These are phyloP conservation scores for Mandrillus leucophaeus DNA, from an alignment of 2,113 vertebrate genomes.

Conservation along the genomic window DNA sequence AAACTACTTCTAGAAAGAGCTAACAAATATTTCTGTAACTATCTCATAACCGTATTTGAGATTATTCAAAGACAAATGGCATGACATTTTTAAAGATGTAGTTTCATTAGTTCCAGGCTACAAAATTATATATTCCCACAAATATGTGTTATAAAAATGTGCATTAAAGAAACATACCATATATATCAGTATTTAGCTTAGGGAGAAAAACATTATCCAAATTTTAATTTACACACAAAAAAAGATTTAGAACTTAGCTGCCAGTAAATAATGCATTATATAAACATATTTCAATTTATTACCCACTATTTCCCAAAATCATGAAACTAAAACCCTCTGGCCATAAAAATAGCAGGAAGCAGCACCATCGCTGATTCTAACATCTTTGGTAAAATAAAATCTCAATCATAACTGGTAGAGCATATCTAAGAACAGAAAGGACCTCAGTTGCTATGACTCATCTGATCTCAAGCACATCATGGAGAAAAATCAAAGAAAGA, in stretches of 20 bases:
- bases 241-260: constrained; percentile 71
- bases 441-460: not conserved
- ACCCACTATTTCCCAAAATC: constrained; percentile 53
- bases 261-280: constrained; percentile 53
- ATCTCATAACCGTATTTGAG: constrained; percentile 43
- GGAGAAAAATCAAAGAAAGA: constrained; percentile 46
- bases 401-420: not conserved
- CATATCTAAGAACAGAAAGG: not conserved
- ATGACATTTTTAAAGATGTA: constrained; percentile 44
- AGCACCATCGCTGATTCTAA: constrained; percentile 42
- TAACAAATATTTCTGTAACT: constrained; percentile 54
- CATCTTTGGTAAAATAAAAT: constrained; percentile 33
- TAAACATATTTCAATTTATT: constrained; percentile 73
- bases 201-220: constrained; percentile 55
- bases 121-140: constrained; percentile 56
- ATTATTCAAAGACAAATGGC: constrained; percentile 56
- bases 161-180: constrained; percentile 60
- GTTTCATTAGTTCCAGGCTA: constrained; percentile 57
- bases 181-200: constrained; percentile 69
- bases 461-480: constrained; percentile 17
- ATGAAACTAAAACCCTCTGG: constrained; percentile 57
- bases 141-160: constrained; percentile 38
- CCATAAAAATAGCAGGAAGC: constrained; percentile 29
- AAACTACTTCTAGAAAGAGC: constrained; percentile 40
- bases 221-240: constrained; percentile 71